These are phyloP conservation scores for Philopedon plagiatum DNA, from an alignment of 2,888 invertebrate species.

Conservation along the genomic window DNA sequence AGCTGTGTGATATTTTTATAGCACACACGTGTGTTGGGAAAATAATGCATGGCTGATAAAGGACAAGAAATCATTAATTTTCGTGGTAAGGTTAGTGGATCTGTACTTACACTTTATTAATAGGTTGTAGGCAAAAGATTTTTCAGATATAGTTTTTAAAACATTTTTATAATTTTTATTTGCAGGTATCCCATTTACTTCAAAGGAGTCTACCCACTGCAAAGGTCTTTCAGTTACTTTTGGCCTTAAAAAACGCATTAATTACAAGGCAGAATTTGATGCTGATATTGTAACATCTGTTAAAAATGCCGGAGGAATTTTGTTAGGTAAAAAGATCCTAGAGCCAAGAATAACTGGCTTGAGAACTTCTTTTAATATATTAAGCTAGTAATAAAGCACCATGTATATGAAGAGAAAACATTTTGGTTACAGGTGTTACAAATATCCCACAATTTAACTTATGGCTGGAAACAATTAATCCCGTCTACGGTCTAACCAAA, in stretches of 20 bases:
- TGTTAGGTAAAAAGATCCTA: slow-evolving; percentile 73
- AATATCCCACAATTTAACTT: slow-evolving; percentile 95
- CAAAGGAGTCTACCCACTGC: slow-evolving; percentile 89
- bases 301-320: slow-evolving; percentile 86
- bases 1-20: too few relatives aligned
- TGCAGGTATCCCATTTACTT: slow-evolving; percentile 65
- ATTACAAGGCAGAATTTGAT: slow-evolving; percentile 78
- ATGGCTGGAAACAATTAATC: slow-evolving; percentile 92
- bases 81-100: too few relatives aligned
- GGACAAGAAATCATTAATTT: too few relatives aligned
- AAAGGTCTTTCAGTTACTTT: slow-evolving; percentile 81
- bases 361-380: too few relatives aligned
- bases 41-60: too few relatives aligned
- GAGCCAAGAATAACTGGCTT: too few relatives aligned
- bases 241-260: slow-evolving; percentile 76
- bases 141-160: background rate
- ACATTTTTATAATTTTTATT: background rate
- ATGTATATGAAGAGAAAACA: too few relatives aligned
- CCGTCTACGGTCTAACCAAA: slow-evolving; percentile 87
- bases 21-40: too few relatives aligned
- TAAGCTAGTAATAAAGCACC: too few relatives aligned
- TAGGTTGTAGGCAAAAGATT: background rate
- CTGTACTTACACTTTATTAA: too few relatives aligned
- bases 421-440: slow-evolving; percentile 69
- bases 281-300: slow-evolving; percentile 83